Base-by-base conservation (phyloP, 2,797 vertebrate species). In the Tamandua tetradactyla region DNA sequence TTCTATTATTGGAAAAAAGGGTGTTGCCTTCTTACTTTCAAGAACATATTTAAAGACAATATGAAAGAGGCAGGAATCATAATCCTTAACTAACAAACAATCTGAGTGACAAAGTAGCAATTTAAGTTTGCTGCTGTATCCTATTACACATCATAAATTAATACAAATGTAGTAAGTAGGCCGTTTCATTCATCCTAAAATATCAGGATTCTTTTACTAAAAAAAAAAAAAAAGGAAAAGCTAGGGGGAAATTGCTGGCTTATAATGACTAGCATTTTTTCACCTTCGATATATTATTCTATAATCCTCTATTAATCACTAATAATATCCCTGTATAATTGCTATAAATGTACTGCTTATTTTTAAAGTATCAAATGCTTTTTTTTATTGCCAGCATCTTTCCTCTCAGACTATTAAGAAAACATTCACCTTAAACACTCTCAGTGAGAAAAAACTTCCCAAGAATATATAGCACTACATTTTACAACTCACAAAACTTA, bases 401-500 rank as follows among this genome's bases (percentile, higher is more conserved):
- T 78, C 72, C 52, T 94, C 81, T 82, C 55, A 87, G 49, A 87
- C 55, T 93, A 81, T 94, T 94, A 94, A 95, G 95, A 91, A 89
- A 62, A 71, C 44, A 89, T 94, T 94, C 74, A 94, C 87, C 20
- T 94, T 95, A 93, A 97, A 93, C 89, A 91, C 40, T 93, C 84
- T 91, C 61, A 85, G 87, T 74, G 72, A 57, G 75, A 82, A 66
- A 35, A 90, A 82, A 42, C 37, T 64, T 84, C 47, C 57, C 23
- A 87, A 62, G 86, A 95, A 96, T 94, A 93, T 69, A 91, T 57
- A 93, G n/a, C 37, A 71, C 91, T 75, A 23, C n/a, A 92, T 94
- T 96, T 96, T 96, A 92, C 47, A 96, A 79, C 85, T 96, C 88
- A 96, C 80, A 94, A 89, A 96, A 81, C 89, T 91, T 93, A 78